Conservation (phyloP, 2,888 invertebrate genomes). For the Drosophila mercatorum region DNA sequence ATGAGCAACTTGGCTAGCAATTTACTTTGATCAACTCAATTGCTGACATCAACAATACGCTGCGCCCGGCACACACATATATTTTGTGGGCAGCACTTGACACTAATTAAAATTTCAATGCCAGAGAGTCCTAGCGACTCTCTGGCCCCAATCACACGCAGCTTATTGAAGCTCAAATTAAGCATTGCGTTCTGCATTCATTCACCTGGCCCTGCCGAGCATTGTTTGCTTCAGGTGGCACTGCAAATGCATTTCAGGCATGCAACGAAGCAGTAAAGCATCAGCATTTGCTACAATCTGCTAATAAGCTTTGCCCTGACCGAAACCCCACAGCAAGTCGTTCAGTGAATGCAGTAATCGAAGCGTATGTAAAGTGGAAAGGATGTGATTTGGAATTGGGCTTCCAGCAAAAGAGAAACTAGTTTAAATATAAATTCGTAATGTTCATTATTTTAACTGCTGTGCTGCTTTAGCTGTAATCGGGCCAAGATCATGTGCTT, state of each 20-base stretch:
- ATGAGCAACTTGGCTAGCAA: constrained; percentile 50
- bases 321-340: background rate
- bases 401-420: background rate
- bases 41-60: constrained; percentile 37
- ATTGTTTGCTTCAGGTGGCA: constrained; percentile 23
- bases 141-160: constrained; percentile 47
- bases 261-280: constrained; percentile 9
- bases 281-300: background rate
- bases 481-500: too few relatives aligned
- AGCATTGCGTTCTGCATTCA: constrained; percentile 21
- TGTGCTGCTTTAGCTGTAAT: too few relatives aligned
- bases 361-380: background rate
- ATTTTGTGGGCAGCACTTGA: constrained; percentile 55
- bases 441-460: background rate
- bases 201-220: constrained; percentile 16
- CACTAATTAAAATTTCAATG: constrained; percentile 83
- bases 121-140: constrained; percentile 40
- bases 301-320: constrained; percentile 25
- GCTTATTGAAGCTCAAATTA: constrained; percentile 60
- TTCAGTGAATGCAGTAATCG: background rate
- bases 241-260: constrained; percentile 3
- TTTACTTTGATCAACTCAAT: constrained; percentile 60
- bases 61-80: constrained; percentile 39
- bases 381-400: background rate
- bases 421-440: background rate